Evolutionary conservation across 2,797 vertebrate species (phyloP).

Genomic region (Simalia tracyae): DNA sequence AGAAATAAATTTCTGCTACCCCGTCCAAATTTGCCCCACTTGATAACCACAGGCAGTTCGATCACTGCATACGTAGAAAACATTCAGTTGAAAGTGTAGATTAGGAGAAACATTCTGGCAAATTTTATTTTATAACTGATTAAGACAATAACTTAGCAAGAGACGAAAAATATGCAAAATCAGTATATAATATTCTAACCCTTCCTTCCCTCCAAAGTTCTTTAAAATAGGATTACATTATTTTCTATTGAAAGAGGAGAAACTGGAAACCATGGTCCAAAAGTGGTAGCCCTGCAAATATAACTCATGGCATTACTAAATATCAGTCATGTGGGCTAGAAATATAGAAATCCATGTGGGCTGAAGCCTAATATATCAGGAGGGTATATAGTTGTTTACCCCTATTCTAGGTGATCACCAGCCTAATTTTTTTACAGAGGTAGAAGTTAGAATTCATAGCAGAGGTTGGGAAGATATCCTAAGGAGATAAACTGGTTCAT

Average conservation of each 20-base stretch:
- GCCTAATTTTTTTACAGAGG: background rate
- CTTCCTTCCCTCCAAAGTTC: background rate
- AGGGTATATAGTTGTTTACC: background rate
- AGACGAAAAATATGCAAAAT: background rate
- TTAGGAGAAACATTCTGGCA: background rate
- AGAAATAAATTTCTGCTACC: background rate
- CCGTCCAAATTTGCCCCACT: background rate
- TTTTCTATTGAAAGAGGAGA: background rate
- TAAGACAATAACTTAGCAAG: background rate
- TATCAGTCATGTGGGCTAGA: background rate
- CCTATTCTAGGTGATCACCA: background rate
- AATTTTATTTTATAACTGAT: background rate
- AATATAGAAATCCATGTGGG: background rate
- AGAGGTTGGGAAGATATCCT: background rate
- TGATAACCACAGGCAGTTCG: background rate
- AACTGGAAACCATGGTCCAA: background rate
- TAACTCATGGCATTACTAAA: background rate
- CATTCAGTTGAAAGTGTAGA: background rate
- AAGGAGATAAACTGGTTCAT: background rate
- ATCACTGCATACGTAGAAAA: background rate
- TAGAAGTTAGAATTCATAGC: background rate
- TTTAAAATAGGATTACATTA: background rate
- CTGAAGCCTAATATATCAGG: background rate
- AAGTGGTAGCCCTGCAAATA: background rate
- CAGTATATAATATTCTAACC: background rate